phyloP scores from a whole-genome alignment of 2,797 vertebrate species.

The Hafferia zeledoni region DNA sequence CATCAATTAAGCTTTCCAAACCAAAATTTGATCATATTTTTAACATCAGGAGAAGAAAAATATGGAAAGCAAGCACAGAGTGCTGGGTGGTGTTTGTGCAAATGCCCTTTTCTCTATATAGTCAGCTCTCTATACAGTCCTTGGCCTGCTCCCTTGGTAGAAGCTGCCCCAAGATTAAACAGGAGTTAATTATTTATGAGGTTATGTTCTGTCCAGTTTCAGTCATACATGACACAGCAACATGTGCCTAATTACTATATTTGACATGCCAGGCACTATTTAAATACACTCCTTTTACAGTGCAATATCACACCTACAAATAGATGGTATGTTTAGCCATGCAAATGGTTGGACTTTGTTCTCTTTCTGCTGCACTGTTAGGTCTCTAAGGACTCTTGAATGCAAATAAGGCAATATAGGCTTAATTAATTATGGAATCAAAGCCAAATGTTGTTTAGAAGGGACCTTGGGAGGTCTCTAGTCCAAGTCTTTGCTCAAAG shows the following conservation, averaged over 20 bases:
- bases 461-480: neutral
- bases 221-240: neutral
- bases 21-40: neutral
- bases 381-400: neutral
- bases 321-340: neutral
- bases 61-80: neutral
- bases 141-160: neutral
- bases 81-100: neutral
- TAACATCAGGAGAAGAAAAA: neutral
- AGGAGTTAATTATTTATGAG: conserved; percentile 15
- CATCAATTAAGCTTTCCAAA: neutral
- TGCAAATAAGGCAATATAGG: neutral
- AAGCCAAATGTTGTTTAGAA: neutral
- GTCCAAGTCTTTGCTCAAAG: neutral
- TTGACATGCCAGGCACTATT: neutral
- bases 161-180: neutral
- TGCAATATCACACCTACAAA: neutral
- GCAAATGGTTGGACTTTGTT: neutral
- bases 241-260: neutral
- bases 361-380: neutral
- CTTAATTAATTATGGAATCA: conserved; percentile 8
- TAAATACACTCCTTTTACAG: neutral
- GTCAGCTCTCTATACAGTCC: neutral
- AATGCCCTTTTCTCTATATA: neutral
- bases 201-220: neutral